Percentiles rank a stretch among this genome's conserved stretches.
Evolutionary conservation across 2,113 vertebrate genomes (phyloP).

Genomic region (Microcebus lehilahytsara): DNA sequence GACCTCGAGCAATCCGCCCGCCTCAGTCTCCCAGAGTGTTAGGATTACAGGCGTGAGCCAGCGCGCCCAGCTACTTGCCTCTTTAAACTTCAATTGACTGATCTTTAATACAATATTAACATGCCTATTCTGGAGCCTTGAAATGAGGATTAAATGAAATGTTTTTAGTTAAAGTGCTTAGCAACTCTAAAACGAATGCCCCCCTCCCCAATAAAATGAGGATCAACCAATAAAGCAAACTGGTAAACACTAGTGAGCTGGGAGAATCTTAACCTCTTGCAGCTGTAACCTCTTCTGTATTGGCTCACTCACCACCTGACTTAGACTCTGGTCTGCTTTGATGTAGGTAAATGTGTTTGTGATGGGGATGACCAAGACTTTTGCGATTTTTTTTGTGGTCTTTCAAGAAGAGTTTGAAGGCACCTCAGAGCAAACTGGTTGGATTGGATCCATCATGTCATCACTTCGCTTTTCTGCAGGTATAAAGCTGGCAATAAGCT

Average conservation of each 20-base stretch:
- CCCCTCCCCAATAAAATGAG: background rate
- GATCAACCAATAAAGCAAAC: background rate
- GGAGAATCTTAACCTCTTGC: background rate
- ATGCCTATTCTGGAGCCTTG: background rate
- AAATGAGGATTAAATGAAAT: background rate
- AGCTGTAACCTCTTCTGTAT: background rate
- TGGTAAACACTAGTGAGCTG: background rate
- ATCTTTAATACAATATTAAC: background rate
- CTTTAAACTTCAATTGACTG: conserved; percentile 3
- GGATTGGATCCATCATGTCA: conserved; percentile 97
- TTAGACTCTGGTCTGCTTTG: conserved; percentile 21
- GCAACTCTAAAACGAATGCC: background rate
- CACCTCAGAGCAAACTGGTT: conserved; percentile 91
- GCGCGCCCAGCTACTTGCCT: background rate
- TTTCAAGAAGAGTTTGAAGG: conserved; percentile 94
- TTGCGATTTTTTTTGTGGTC: conserved; percentile 95
- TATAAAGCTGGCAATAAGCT: conserved; percentile 64
- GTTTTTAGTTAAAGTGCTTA: background rate
- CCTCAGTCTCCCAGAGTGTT: no score
- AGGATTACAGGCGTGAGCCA: no score
- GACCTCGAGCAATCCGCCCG: no score
- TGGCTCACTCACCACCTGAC: background rate
- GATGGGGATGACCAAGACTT: conserved; percentile 93
- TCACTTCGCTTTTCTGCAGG: conserved; percentile 92
- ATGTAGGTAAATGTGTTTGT: conserved; percentile 92